These are phyloP conservation scores for Pogonomyrmex barbatus DNA, from an alignment of 1,140 invertebrate genomes.

Conservation along the genomic window DNA sequence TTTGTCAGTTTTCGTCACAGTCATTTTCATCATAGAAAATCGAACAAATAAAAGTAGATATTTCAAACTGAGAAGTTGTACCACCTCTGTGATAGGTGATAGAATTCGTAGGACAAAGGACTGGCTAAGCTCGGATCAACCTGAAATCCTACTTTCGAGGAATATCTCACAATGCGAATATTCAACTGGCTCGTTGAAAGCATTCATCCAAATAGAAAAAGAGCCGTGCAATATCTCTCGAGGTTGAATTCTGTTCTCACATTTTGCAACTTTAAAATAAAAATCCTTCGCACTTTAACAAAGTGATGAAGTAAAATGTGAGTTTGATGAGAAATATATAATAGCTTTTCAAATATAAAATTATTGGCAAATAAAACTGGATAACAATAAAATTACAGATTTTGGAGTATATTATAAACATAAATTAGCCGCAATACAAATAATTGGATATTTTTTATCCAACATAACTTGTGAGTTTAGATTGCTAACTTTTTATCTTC, in stretches of 20 bases:
- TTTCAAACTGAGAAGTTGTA: conserved; percentile 24
- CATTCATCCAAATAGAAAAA: conserved; percentile 17
- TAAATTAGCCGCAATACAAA: not conserved
- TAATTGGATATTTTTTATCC: conserved; percentile 10
- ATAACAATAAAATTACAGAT: not conserved
- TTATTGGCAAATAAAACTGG: not conserved
- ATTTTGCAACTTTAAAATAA: not conserved
- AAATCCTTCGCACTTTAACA: conserved; percentile 30
- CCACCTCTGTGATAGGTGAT: not conserved
- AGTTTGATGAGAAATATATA: conserved; percentile 26
- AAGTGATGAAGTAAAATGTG: conserved; percentile 51
- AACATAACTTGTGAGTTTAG: not conserved
- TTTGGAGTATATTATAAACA: not conserved
- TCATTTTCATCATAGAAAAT: not conserved
- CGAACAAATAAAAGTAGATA: conserved; percentile 18
- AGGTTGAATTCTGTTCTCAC: conserved; percentile 48
- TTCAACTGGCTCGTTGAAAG: not conserved
- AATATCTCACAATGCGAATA: conserved; percentile 32
- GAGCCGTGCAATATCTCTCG: conserved; percentile 19
- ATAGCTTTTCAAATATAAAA: conserved; percentile 44
- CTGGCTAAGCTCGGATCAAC: conserved; percentile 44
- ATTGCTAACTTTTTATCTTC: not conserved
- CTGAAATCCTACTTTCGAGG: conserved; percentile 38
- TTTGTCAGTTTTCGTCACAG: not conserved
- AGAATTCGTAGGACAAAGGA: conserved; percentile 53